Conservation (phyloP, 2,113 vertebrate species). For the Nothocercus julius region DNA sequence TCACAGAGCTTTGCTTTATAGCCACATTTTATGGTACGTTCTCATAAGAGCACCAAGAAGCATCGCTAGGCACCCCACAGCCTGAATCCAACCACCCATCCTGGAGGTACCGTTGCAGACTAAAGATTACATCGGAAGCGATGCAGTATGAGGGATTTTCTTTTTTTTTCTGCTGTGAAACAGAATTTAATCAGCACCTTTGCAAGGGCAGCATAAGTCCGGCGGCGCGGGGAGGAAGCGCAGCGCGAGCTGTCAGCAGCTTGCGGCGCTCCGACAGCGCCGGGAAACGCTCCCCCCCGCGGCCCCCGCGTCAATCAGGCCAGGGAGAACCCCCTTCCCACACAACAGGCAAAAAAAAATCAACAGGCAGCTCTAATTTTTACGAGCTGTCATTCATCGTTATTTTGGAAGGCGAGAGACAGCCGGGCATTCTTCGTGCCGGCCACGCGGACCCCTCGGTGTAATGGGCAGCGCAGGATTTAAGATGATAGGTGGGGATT, state of each 20-base stretch:
- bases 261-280: constrained; percentile 73
- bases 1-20: not conserved
- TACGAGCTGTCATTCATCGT: constrained; percentile 61
- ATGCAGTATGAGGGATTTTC: rapidly evolving
- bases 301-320: constrained; percentile 78
- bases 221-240: constrained; percentile 48
- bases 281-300: constrained; percentile 72
- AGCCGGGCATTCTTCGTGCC: constrained; percentile 9
- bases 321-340: constrained; percentile 18
- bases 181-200: constrained; percentile 28
- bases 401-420: constrained; percentile 52
- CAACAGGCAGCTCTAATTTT: constrained; percentile 34
- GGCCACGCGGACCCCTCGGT: not conserved
- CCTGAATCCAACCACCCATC: not conserved
- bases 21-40: not conserved
- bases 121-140: not conserved
- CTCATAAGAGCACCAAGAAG: rapidly evolving
- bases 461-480: constrained; percentile 24
- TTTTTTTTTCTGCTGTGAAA: not conserved
- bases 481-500: constrained; percentile 51
- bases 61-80: rapidly evolving
- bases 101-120: not conserved
- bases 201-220: constrained; percentile 44
- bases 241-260: constrained; percentile 84
- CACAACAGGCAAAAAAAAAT: not conserved